phyloP scores from a whole-genome alignment of 1,140 invertebrate genomes.

The Latrodectus geometricus region DNA sequence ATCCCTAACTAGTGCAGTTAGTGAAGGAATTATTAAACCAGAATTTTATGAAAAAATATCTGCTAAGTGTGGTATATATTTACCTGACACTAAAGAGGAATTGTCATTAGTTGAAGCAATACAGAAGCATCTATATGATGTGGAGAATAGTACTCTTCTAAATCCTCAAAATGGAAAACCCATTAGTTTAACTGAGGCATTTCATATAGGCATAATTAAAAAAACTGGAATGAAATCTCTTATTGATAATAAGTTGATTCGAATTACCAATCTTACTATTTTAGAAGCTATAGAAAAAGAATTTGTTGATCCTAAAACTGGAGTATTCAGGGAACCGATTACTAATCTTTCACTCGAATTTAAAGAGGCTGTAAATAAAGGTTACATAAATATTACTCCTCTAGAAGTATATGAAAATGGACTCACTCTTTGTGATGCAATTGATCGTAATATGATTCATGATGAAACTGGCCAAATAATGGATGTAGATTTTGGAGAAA shows the following conservation, averaged over 20 bases:
- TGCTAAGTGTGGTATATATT: constrained; percentile 80
- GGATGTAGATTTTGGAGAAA: constrained; percentile 85
- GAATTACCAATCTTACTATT: constrained; percentile 73
- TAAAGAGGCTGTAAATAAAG: constrained; percentile 71
- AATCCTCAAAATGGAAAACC: constrained; percentile 74
- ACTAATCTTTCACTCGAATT: constrained; percentile 69
- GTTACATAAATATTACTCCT: constrained; percentile 68
- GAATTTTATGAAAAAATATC: constrained; percentile 13
- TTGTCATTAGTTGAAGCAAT: constrained; percentile 89
- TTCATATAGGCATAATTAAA: constrained; percentile 72
- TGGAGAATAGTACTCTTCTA: constrained; percentile 77
- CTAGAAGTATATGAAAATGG: constrained; percentile 68
- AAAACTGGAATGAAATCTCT: constrained; percentile 64
- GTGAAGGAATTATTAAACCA: constrained; percentile 80
- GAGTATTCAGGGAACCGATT: constrained; percentile 79
- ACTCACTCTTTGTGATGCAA: constrained; percentile 83
- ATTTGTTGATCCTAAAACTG: constrained; percentile 77
- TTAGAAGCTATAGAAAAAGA: constrained; percentile 81
- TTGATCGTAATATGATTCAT: constrained; percentile 84
- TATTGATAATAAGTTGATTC: constrained; percentile 49
- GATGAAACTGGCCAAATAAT: constrained; percentile 80
- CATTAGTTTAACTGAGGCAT: constrained; percentile 83
- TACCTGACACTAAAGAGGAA: constrained; percentile 85
- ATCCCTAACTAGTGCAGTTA: constrained; percentile 82
- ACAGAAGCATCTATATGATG: constrained; percentile 87